Evolutionary conservation across 2,113 vertebrate genomes (phyloP).

Genomic region (Caloenas nicobarica): DNA sequence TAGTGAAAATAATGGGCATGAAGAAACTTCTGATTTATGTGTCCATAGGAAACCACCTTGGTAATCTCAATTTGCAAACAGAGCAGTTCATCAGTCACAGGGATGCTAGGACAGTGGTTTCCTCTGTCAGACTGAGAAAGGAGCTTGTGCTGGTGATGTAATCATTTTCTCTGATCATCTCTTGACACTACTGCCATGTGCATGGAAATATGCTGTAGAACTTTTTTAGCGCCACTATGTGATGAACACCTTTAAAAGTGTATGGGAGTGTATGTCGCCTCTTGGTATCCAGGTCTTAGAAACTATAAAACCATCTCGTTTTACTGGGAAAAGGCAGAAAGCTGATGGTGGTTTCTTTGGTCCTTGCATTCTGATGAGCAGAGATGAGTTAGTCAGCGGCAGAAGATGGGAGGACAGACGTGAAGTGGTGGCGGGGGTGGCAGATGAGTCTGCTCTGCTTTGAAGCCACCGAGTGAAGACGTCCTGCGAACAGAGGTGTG

Average conservation of each 20-base stretch:
- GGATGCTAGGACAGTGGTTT: background rate
- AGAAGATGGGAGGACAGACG: background rate
- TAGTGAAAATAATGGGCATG: background rate
- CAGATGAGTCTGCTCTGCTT: background rate
- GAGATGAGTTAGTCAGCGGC: accelerated
- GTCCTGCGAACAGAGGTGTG: background rate
- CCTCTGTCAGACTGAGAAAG: background rate
- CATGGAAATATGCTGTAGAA: background rate
- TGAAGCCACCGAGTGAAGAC: background rate
- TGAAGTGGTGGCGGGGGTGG: background rate
- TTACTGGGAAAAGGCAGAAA: background rate
- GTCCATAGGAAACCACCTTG: background rate
- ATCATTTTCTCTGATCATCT: background rate
- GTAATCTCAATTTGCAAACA: background rate
- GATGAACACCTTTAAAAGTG: background rate
- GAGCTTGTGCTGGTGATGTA: background rate
- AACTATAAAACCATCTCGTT: background rate
- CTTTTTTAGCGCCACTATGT: accelerated
- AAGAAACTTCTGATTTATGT: background rate
- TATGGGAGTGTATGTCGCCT: background rate
- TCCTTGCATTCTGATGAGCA: background rate
- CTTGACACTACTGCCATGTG: background rate
- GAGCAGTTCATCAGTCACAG: background rate
- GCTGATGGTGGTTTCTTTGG: background rate
- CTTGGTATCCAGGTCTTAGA: background rate